A percentile compares a stretch with the other conserved stretches of the same genome.
Conservation (phyloP, 2,113 vertebrate species). For the Callaeas wilsoni region DNA sequence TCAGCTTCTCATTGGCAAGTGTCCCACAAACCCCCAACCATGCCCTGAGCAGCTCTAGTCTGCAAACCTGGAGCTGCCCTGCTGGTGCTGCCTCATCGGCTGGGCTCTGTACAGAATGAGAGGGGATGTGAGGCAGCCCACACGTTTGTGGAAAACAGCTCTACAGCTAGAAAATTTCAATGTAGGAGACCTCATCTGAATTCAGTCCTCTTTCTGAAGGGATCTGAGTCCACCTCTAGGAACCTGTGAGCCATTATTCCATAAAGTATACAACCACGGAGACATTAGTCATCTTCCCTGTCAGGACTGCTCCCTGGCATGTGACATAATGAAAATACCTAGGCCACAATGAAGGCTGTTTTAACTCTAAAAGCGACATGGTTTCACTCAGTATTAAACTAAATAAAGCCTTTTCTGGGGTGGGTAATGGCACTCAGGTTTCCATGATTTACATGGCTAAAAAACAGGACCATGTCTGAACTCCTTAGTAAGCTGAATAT, state of each 20-base stretch:
- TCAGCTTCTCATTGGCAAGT: background rate
- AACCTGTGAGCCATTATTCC: background rate
- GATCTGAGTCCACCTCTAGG: background rate
- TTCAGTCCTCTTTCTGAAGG: background rate
- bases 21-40: background rate
- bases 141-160: rapidly evolving
- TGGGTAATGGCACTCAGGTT: background rate
- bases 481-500: background rate
- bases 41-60: background rate
- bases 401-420: background rate
- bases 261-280: rapidly evolving
- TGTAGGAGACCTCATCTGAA: background rate
- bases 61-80: background rate
- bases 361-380: background rate
- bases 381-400: background rate
- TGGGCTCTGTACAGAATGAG: background rate
- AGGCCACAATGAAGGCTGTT: background rate
- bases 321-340: background rate
- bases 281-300: background rate
- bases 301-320: background rate
- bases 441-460: background rate
- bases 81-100: rapidly evolving
- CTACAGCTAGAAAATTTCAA: background rate
- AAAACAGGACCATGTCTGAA: background rate
- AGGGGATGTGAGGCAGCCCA: background rate